These are phyloP conservation scores for Papilio protenor DNA, from an alignment of 2,888 invertebrate genomes.

Conservation along the genomic window DNA sequence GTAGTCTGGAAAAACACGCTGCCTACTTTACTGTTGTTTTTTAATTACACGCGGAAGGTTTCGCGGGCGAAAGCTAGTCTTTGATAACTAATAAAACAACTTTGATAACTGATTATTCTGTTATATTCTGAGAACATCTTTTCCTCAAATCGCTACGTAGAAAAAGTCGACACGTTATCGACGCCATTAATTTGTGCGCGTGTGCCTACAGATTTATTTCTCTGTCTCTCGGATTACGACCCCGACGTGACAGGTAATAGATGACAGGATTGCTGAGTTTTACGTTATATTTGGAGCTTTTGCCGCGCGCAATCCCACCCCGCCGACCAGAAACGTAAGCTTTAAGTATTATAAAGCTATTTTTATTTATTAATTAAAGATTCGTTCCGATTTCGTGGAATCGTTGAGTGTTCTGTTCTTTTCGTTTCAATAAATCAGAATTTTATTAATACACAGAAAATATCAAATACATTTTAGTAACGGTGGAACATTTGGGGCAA, in stretches of 20 bases:
- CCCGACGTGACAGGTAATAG: slow-evolving; percentile 5
- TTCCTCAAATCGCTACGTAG: not conserved
- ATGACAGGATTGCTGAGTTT: not conserved
- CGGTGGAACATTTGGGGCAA: not conserved
- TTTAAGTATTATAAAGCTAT: not conserved
- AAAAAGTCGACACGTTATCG: slow-evolving; percentile 1
- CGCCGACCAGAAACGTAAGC: not conserved
- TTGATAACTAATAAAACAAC: no score
- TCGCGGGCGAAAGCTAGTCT: no score
- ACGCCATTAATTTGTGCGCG: not conserved
- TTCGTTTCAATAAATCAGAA: not conserved
- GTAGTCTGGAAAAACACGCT: no score
- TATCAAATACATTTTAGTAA: not conserved
- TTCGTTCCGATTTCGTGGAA: not conserved
- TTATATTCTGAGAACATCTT: not conserved
- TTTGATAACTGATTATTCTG: not conserved
- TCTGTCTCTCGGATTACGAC: not conserved
- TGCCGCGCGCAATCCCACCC: not conserved
- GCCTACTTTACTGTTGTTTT: no score
- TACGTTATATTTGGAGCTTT: not conserved
- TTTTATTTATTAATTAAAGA: not conserved
- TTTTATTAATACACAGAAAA: not conserved
- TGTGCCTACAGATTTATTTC: slow-evolving; percentile 4
- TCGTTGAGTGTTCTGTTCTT: not conserved
- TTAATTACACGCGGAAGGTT: no score